Evolutionary conservation across 2,888 invertebrate genomes (phyloP).

Genomic region (Chironomus riparius): DNA sequence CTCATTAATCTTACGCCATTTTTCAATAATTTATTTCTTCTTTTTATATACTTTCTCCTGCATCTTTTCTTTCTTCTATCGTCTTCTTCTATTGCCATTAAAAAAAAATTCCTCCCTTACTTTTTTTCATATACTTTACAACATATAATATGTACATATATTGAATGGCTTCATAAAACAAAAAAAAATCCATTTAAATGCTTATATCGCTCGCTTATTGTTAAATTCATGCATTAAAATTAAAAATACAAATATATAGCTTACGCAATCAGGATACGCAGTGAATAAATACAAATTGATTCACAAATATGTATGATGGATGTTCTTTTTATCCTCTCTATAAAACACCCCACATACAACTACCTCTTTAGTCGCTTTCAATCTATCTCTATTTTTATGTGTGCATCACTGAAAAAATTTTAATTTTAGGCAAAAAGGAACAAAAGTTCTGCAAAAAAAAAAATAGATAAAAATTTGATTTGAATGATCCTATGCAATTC

Average conservation of each 20-base stretch:
- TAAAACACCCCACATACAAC: not conserved
- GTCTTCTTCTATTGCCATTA: not conserved
- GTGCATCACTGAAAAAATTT: no score
- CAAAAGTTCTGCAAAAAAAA: no score
- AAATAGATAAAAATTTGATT: no score
- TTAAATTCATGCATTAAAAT: not conserved
- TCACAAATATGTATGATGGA: conserved; percentile 22
- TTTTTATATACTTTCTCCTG: not conserved
- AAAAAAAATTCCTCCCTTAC: not conserved
- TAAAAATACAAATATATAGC: not conserved
- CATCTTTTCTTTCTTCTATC: not conserved
- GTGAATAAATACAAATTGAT: conserved; percentile 24
- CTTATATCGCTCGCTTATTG: not conserved
- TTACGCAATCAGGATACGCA: conserved; percentile 19
- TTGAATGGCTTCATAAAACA: no score
- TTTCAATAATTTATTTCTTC: no score
- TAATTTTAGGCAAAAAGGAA: no score
- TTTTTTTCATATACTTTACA: not conserved
- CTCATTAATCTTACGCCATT: not conserved
- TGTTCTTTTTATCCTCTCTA: not conserved
- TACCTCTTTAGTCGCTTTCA: not conserved
- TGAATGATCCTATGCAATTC: not conserved
- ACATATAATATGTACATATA: no score
- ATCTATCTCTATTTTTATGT: no score
- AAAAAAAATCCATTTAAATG: not conserved